A percentile compares a stretch with the other conserved stretches of the same genome.
Conservation (phyloP, 2,113 vertebrate genomes). For the Corythornis vintsioides region DNA sequence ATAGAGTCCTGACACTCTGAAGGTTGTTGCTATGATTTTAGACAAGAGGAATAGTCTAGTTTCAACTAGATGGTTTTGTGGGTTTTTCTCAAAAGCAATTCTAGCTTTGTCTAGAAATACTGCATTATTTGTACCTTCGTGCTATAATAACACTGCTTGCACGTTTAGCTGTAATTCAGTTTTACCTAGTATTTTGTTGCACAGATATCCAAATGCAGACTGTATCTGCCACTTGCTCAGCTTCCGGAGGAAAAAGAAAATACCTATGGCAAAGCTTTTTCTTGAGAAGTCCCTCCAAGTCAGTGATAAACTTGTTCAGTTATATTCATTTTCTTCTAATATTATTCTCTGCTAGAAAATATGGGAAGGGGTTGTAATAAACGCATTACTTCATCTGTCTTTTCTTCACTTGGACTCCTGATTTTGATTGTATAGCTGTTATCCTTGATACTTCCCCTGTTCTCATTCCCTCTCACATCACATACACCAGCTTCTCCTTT, state of each 20-base stretch:
- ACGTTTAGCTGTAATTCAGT: not conserved
- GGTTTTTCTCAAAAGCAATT: rapidly evolving
- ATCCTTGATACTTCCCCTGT: not conserved
- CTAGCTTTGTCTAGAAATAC: not conserved
- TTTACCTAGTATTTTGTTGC: not conserved
- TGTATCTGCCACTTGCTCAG: not conserved
- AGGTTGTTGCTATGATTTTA: not conserved
- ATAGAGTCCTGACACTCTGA: not conserved
- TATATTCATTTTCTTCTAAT: not conserved
- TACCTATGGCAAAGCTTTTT: not conserved
- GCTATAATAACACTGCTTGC: not conserved
- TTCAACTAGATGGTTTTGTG: not conserved
- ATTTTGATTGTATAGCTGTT: not conserved
- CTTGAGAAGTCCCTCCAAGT: not conserved
- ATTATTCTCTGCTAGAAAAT: not conserved
- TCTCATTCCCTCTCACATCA: not conserved
- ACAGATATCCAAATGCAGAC: not conserved
- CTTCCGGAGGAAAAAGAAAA: not conserved
- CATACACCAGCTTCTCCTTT: slow-evolving; percentile 1
- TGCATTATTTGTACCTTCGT: not conserved
- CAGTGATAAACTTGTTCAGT: not conserved
- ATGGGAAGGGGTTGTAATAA: not conserved
- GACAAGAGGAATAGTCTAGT: not conserved
- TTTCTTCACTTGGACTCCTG: not conserved
- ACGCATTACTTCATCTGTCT: not conserved